phyloP scores from a whole-genome alignment of 2,888 invertebrate genomes.

The Lamproptera curius region DNA sequence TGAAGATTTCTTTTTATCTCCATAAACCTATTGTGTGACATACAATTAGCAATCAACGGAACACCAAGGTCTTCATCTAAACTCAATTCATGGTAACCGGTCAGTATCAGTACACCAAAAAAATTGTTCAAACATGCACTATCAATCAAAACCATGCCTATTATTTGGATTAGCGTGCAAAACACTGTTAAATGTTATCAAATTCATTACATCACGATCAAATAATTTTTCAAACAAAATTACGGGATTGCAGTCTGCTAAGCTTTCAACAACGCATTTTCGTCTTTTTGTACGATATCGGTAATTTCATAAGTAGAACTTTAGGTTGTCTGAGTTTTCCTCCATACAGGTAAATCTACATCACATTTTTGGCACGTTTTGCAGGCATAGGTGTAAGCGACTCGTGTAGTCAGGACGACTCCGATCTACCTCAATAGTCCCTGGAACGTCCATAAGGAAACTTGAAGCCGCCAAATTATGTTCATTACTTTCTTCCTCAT shows the following conservation, averaged over 20 bases:
- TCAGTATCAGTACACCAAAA: conserved; percentile 29
- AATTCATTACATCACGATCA: conserved; percentile 24
- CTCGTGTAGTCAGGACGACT: conserved; percentile 25
- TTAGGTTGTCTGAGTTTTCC: conserved; percentile 25
- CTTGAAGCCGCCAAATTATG: conserved; percentile 25
- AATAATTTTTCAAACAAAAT: conserved; percentile 26
- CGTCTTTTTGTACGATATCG: conserved; percentile 26
- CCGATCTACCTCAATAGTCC: conserved; percentile 26
- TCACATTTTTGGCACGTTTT: conserved; percentile 24
- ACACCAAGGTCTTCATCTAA: conserved; percentile 34
- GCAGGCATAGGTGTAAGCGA: conserved; percentile 23
- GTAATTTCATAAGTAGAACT: conserved; percentile 26
- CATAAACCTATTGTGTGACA: conserved; percentile 28
- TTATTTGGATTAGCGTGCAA: conserved; percentile 26
- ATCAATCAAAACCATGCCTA: conserved; percentile 26
- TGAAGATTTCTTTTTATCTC: conserved; percentile 26
- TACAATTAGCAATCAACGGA: conserved; percentile 30
- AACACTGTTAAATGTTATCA: conserved; percentile 25
- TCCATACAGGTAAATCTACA: conserved; percentile 25
- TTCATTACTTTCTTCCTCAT: conserved; percentile 29
- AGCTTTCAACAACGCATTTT: conserved; percentile 26
- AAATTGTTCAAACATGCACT: conserved; percentile 20
- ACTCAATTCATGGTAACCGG: conserved; percentile 35
- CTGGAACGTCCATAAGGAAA: conserved; percentile 25
- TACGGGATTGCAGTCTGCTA: conserved; percentile 26